Percentiles rank a stretch among this genome's conserved stretches.
Evolutionary conservation across 2,113 vertebrate species (phyloP).

Genomic region (Odocoileus virginianus): DNA sequence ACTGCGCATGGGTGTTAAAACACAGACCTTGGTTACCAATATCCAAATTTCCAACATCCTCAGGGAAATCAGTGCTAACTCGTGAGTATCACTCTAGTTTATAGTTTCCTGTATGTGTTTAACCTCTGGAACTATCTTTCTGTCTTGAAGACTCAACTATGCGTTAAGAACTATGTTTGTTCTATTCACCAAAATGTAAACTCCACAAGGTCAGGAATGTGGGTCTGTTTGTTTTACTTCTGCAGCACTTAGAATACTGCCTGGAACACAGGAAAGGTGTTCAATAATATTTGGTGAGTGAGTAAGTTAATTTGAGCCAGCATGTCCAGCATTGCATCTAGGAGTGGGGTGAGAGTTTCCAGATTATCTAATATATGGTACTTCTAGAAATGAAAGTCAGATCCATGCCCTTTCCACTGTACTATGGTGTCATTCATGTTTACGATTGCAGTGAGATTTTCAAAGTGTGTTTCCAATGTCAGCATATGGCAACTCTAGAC

Average conservation of each 20-base stretch:
- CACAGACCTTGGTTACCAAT: neutral
- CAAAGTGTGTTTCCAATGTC: neutral
- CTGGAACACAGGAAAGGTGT: neutral
- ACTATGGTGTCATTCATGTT: neutral
- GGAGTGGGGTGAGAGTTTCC: neutral
- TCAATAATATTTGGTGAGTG: neutral
- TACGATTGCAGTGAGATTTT: conserved; percentile 4
- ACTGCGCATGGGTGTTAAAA: neutral
- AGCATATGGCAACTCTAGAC: neutral
- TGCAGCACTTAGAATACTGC: neutral
- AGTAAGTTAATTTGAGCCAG: neutral
- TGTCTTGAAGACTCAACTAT: neutral
- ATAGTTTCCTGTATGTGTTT: neutral
- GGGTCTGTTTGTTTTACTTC: neutral
- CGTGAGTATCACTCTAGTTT: neutral
- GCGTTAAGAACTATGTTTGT: neutral
- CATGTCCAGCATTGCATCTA: neutral
- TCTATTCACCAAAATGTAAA: neutral
- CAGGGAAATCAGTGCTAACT: neutral
- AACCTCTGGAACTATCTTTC: neutral
- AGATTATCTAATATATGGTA: neutral
- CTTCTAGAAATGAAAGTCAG: neutral
- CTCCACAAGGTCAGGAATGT: neutral
- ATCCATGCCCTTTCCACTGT: neutral
- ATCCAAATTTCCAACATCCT: neutral